phyloP scores from a whole-genome alignment of 2,888 invertebrate genomes.

The Colostygia pectinataria region DNA sequence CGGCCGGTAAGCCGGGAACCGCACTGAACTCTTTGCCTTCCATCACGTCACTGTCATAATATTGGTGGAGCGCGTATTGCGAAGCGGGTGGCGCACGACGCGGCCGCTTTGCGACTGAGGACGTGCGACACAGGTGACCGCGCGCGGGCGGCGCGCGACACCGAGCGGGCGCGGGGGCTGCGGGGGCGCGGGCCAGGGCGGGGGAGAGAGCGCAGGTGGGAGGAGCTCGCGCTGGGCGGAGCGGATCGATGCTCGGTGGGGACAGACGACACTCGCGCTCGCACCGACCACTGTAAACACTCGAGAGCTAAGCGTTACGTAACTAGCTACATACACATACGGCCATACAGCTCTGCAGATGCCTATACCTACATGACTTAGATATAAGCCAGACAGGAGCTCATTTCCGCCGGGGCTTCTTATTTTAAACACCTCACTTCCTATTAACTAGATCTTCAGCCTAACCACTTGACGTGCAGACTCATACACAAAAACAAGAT shows the following conservation, averaged over 20 bases:
- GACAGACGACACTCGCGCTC: slow-evolving; percentile 76
- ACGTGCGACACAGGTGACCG: slow-evolving; percentile 84
- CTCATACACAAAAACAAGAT: slow-evolving; percentile 11
- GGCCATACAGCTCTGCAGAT: slow-evolving; percentile 40
- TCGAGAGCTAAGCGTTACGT: slow-evolving; percentile 67
- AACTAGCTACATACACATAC: slow-evolving; percentile 51
- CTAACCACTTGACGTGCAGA: slow-evolving; percentile 14
- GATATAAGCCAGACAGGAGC: slow-evolving; percentile 21
- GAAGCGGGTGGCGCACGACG: slow-evolving; percentile 83
- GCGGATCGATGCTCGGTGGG: slow-evolving; percentile 81
- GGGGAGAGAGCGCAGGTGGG: slow-evolving; percentile 67
- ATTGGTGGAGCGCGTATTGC: slow-evolving; percentile 52
- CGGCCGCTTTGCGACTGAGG: slow-evolving; percentile 82
- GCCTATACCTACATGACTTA: slow-evolving; percentile 37
- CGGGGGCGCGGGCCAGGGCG: slow-evolving; percentile 39
- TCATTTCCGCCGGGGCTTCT: slow-evolving; percentile 25
- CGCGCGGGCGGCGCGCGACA: slow-evolving; percentile 76
- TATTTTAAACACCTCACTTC: slow-evolving; percentile 23
- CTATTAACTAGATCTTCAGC: slow-evolving; percentile 12
- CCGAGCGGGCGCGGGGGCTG: slow-evolving; percentile 64
- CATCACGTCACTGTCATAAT: slow-evolving; percentile 80
- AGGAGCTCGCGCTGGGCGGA: slow-evolving; percentile 79
- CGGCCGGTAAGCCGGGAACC: slow-evolving; percentile 76
- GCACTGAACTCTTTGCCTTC: slow-evolving; percentile 78
- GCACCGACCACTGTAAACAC: slow-evolving; percentile 70